Percentiles rank a stretch among this genome's conserved stretches.
Conservation (phyloP, 2,888 invertebrate species). For the Drosophila mayaguana region DNA sequence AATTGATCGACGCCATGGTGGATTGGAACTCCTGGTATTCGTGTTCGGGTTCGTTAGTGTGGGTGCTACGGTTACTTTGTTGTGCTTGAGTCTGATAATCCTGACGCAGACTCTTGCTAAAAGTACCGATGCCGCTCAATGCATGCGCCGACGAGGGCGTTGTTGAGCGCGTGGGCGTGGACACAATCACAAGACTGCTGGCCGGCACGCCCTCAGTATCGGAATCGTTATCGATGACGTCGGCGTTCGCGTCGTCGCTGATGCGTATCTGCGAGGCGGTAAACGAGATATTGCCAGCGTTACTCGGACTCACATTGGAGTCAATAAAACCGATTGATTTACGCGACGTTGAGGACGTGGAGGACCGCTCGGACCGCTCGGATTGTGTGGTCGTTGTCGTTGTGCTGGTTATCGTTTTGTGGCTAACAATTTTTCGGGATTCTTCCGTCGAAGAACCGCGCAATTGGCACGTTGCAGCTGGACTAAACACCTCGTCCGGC, state of each 20-base stretch:
- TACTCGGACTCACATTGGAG: constrained; percentile 18
- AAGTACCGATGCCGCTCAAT: constrained; percentile 75
- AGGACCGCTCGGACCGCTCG: constrained; percentile 22
- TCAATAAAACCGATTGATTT: constrained; percentile 56
- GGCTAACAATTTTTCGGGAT: constrained; percentile 79
- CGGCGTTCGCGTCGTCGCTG: constrained; percentile 21
- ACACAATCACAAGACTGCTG: constrained; percentile 80
- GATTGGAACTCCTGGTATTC: constrained; percentile 87
- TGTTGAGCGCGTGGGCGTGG: constrained; percentile 66
- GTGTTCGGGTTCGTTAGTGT: constrained; percentile 60
- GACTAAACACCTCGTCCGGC: constrained; percentile 65
- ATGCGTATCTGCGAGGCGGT: constrained; percentile 62
- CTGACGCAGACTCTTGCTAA: constrained; percentile 80
- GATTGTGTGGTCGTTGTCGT: constrained; percentile 53
- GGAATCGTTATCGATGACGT: constrained; percentile 77
- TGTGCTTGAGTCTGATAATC: constrained; percentile 72
- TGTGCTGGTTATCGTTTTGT: constrained; percentile 69
- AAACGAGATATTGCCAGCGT: constrained; percentile 58
- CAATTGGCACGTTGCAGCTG: constrained; percentile 82
- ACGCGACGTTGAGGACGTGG: constrained; percentile 40
- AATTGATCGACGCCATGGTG: constrained; percentile 89
- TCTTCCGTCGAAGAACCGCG: constrained; percentile 82
- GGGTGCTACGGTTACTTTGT: constrained; percentile 62
- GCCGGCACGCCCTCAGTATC: constrained; percentile 82
- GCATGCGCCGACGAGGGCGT: constrained; percentile 60